These are phyloP conservation scores for Chionoecetes opilio DNA, from an alignment of 1,140 invertebrate genomes.

Conservation along the genomic window DNA sequence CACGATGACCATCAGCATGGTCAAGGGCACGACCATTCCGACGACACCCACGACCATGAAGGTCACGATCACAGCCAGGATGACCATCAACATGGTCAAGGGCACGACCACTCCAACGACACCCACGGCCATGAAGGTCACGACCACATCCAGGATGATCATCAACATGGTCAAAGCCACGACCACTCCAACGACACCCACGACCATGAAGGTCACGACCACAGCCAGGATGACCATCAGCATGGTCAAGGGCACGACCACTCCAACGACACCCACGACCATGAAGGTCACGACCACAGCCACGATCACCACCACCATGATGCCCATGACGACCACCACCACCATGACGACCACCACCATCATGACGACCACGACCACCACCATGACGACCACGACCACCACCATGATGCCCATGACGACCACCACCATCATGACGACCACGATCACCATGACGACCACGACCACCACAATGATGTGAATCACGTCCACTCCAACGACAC, in stretches of 20 bases:
- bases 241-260: background rate
- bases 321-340: background rate
- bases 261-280: too few species aligned
- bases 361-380: background rate
- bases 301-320: background rate
- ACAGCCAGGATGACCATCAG: background rate
- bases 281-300: background rate
- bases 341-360: background rate
- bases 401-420: background rate
- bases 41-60: background rate
- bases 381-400: background rate
- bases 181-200: background rate
- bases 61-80: background rate
- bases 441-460: background rate
- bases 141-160: background rate
- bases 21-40: background rate
- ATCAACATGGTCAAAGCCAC: background rate
- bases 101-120: background rate
- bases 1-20: slow-evolving; percentile 20
- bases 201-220: background rate
- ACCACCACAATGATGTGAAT: background rate
- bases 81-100: background rate
- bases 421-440: background rate
- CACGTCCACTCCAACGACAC: background rate
- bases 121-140: background rate